Base-by-base conservation (phyloP, 2,888 invertebrate genomes). In the Exephanes ischioxanthus region DNA sequence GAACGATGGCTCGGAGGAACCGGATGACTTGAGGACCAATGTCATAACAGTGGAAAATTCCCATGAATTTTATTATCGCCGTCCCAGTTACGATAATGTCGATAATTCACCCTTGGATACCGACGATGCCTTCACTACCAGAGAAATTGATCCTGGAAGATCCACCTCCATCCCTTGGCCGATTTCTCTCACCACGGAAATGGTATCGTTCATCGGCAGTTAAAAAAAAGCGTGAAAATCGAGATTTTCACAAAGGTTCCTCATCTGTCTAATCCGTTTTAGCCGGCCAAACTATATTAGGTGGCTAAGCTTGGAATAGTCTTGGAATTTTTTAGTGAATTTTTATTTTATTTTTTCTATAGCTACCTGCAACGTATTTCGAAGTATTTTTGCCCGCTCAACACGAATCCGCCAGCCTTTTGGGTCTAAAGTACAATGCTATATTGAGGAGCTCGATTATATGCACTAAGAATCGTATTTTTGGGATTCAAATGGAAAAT, bases 201-300 rank as follows among this genome's bases (percentile, higher is more conserved):
- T 45, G n/a, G 22, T 22, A 19, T 55, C 55, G 3, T n/a, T 22
- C 22, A 22, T 55, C 22, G 55, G 22, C 5, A 41, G 3, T 41
- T 41, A 6, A 11, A 41, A 6, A 11, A 41, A 3, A 55, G 7
- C 3, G 19, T 33, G 6, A 11, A 41, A 70, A 68, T 41, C 45
- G 30, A 63, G 73, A 79, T 83, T 48, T n/a, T 37, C 26, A 58
- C 48, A 71, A 45, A 5, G 19, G 3, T 41, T 63, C 37, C 19
- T 26, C 26, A 26, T 26, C 3, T 3, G 0, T 26, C 26, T 26
- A 26, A 26, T 26, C 26, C 26, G 3, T 26, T 26, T 26, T 26
- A 26, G 26, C 26, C 26, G 26, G 26, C 26, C 0, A 26, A 26
- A 3, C 26, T 26, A 26, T n/a, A n/a, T n/a, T n/a, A n/a, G n/a